phyloP scores from a whole-genome alignment of 2,797 vertebrate species.

The Mus caroli region DNA sequence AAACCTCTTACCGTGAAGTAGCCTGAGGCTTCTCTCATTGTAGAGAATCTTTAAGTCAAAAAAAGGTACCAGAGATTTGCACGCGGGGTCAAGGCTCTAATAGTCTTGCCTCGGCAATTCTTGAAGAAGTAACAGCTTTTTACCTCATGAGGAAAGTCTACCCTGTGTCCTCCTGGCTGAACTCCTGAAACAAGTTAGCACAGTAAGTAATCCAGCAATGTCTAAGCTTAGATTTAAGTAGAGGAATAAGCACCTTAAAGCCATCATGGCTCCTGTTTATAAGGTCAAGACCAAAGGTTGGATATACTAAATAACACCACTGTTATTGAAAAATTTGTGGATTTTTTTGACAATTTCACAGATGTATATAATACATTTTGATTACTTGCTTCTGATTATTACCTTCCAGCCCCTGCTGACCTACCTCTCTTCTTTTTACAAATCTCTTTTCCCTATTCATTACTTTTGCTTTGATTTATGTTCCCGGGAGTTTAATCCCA shows the following conservation, averaged over 20 bases:
- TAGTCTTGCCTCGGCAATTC: background rate
- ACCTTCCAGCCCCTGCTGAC: background rate
- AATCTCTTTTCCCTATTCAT: background rate
- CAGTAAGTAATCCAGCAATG: background rate
- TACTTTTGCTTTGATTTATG: background rate
- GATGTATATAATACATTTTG: background rate
- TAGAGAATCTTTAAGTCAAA: background rate
- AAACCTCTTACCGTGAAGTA: constrained; percentile 23
- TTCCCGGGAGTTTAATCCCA: background rate
- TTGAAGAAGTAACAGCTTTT: background rate
- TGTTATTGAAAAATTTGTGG: background rate
- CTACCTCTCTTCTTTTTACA: background rate
- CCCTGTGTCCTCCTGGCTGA: background rate
- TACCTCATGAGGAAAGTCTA: background rate
- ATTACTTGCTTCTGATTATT: background rate
- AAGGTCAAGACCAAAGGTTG: background rate
- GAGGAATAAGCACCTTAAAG: constrained; percentile 13
- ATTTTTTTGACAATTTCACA: background rate
- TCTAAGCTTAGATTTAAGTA: background rate
- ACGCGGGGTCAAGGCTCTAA: background rate
- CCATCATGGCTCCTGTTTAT: background rate
- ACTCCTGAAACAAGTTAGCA: background rate
- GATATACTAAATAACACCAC: background rate
- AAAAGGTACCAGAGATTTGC: background rate
- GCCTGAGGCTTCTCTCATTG: background rate